Evolutionary conservation across 2,113 vertebrate species (phyloP), one percentile per base, ranked within the genome.

Genomic region (Holacanthus passer): DNA sequence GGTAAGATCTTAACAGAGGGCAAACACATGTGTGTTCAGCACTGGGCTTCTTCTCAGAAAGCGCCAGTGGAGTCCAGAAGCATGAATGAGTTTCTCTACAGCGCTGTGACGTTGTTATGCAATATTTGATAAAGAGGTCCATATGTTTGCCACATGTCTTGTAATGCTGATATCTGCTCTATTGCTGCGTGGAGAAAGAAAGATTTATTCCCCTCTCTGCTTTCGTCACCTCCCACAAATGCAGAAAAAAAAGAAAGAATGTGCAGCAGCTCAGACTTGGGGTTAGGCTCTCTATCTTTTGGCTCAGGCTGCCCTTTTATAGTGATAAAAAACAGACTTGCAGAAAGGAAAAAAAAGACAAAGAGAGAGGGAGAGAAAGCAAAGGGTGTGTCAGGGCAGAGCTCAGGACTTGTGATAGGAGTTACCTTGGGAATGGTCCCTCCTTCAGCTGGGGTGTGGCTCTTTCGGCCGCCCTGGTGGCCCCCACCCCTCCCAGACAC

Each of bases 351-450:
- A 47, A 53, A 37, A 47, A 29, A 69, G 55, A 77, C 32, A 81
- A 66, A 79, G 75, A 35, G 39, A 77, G 43, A 53, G 10, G 37
- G 62, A 73, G 69, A 84, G 84, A 81, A 31, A 70, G 79, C 53
- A 50, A 77, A 92, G 95, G 95, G 95, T 93, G 94, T 95, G 95
- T 95, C 91, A 83, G 74, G 72, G 83, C 85, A 82, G 79, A 87
- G 79, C 86, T 87, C 56, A 43, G 43, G 35, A 78, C 77, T 90
- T 87, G 87, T 90, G 89, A 84, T 93, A 91, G 43, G 76, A 79
- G 89, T 93, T 93, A 93, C 92, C 90, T 94, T 95, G 91, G 91
- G 89, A 93, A 84, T 92, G 84, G 77, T 64, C 88, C 90, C 84
- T 84, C 92, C 91, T 82, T 81, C 41, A 14, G 32, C 52, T 81